phyloP scores from a whole-genome alignment of 2,888 invertebrate species.

The Diarsia rubi region DNA sequence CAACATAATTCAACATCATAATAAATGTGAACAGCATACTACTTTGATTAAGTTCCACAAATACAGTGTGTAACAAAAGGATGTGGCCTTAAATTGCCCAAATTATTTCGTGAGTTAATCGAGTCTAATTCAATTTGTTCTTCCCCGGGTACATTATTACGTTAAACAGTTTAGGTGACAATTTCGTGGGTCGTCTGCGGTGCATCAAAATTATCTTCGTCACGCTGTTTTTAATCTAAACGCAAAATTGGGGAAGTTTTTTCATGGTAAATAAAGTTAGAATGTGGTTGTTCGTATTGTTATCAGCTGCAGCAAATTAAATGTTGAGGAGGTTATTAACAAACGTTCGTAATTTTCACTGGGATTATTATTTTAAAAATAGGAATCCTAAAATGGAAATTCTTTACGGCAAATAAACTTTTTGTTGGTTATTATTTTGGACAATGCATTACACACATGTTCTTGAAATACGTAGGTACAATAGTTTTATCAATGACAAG shows the following conservation, averaged over 20 bases:
- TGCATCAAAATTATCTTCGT: constrained; percentile 50
- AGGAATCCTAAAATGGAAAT: not conserved
- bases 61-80: constrained; percentile 46
- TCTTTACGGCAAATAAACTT: no score
- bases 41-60: constrained; percentile 34
- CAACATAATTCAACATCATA: not conserved
- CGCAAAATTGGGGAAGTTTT: constrained; percentile 6
- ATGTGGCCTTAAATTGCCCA: constrained; percentile 26
- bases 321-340: not conserved
- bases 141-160: constrained; percentile 51
- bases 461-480: not conserved
- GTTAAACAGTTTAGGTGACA: constrained; percentile 49
- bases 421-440: not conserved
- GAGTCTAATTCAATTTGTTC: constrained; percentile 60
- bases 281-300: not conserved
- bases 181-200: constrained; percentile 47
- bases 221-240: constrained; percentile 31
- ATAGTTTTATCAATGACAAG: not conserved
- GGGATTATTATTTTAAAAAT: not conserved
- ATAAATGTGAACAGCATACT: constrained; percentile 36
- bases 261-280: not conserved
- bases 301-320: not conserved
- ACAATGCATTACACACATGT: not conserved
- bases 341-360: no score
- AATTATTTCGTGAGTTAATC: constrained; percentile 60